phyloP scores from a whole-genome alignment of 2,113 vertebrate species.

The Charina bottae region DNA sequence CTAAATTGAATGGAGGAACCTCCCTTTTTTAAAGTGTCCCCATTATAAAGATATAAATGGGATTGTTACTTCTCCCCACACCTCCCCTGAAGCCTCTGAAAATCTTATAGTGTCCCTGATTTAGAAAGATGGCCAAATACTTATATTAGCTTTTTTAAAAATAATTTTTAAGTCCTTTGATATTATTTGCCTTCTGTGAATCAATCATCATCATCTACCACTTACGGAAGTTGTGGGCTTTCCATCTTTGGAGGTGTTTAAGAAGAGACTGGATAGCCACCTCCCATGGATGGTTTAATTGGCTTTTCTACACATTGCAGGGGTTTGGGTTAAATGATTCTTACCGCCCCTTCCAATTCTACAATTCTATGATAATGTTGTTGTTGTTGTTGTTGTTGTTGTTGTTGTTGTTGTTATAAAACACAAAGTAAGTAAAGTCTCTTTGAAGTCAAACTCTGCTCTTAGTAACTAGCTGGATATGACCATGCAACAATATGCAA shows the following conservation, averaged over 20 bases:
- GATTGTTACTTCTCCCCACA: not conserved
- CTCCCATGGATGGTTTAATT: not conserved
- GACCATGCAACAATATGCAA: not conserved
- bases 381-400: not conserved
- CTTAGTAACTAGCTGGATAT: not conserved
- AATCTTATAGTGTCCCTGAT: not conserved
- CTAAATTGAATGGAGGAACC: not conserved
- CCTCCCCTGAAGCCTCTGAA: not conserved
- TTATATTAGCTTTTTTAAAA: not conserved
- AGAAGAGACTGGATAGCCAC: not conserved
- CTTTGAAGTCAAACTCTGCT: not conserved
- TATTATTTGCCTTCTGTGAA: not conserved
- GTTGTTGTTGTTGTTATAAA: not conserved
- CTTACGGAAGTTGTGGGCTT: not conserved
- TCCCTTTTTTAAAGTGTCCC: not conserved
- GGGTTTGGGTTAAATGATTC: not conserved
- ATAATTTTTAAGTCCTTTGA: not conserved
- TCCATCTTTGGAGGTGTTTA: not conserved
- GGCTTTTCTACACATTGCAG: not conserved
- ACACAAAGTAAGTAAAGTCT: not conserved
- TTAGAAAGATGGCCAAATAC: not conserved
- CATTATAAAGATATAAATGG: not conserved
- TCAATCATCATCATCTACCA: not conserved
- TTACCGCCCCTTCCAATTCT: not conserved
- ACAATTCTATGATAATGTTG: not conserved